These are phyloP conservation scores for Bufo gargarizans DNA, from an alignment of 2,113 vertebrate species.

Conservation along the genomic window DNA sequence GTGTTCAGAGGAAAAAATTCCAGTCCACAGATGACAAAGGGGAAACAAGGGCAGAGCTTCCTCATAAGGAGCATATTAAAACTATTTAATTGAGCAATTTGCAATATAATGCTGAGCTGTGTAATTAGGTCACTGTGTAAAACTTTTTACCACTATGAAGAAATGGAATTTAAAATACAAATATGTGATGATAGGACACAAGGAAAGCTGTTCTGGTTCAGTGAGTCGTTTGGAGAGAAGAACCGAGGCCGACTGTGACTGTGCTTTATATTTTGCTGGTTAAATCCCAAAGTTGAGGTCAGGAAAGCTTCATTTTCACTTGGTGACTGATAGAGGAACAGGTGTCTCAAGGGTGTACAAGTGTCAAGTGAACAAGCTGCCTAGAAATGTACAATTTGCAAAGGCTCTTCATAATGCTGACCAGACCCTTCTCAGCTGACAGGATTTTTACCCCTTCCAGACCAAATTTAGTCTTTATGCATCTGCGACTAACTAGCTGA, in stretches of 20 bases:
- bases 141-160: neutral
- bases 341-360: conserved; percentile 77
- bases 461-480: conserved; percentile 66
- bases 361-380: conserved; percentile 81
- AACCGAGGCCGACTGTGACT: neutral
- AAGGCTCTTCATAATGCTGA: conserved; percentile 76
- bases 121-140: conserved; percentile 1
- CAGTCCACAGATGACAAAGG: neutral
- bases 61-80: neutral
- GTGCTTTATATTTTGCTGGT: conserved; percentile 59
- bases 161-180: neutral
- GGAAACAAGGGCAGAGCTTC: conserved; percentile 20
- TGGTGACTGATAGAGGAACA: conserved; percentile 87
- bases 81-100: conserved; percentile 12
- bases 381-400: conserved; percentile 83
- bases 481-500: conserved; percentile 57
- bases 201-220: neutral
- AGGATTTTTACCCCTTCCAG: conserved; percentile 67
- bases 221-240: neutral
- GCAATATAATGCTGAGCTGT: neutral
- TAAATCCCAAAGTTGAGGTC: conserved; percentile 77
- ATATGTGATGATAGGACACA: neutral
- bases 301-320: conserved; percentile 82
- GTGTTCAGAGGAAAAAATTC: neutral
- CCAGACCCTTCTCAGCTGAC: conserved; percentile 70